Conservation (phyloP, 2,888 invertebrate species). For the Tipula helvola region DNA sequence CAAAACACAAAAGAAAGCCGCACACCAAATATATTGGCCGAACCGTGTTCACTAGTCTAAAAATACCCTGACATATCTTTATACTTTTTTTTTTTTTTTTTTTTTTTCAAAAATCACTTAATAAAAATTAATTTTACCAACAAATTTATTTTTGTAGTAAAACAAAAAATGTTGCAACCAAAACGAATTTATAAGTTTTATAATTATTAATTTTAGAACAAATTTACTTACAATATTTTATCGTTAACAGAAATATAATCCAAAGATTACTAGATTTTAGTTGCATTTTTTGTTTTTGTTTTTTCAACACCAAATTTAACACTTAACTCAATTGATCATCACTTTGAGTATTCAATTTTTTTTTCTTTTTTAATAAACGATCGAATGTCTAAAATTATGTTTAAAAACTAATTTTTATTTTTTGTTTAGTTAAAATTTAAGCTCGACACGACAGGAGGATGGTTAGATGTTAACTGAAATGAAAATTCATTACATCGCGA, state of each 20-base stretch:
- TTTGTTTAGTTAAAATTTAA: not conserved
- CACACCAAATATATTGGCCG: not conserved
- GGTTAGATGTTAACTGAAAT: not conserved
- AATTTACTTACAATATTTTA: not conserved
- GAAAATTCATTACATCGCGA: not conserved
- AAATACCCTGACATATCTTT: not conserved
- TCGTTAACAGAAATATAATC: not conserved
- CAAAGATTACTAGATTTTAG: not conserved
- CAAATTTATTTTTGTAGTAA: not conserved
- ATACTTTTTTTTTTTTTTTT: no score
- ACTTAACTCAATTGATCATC: not conserved
- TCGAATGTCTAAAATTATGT: not conserved
- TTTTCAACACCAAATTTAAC: not conserved
- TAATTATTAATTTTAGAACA: not conserved
- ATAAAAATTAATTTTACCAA: not conserved
- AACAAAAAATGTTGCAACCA: not conserved
- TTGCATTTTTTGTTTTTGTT: not conserved
- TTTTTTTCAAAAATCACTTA: not conserved
- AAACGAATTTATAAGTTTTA: not conserved
- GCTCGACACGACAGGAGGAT: not conserved
- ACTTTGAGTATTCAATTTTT: not conserved
- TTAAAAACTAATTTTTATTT: not conserved
- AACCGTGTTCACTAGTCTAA: not conserved
- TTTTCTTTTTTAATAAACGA: not conserved
- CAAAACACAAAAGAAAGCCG: not conserved